Evolutionary conservation across 2,888 invertebrate genomes (phyloP).

Genomic region (Deilephila elpenor): DNA sequence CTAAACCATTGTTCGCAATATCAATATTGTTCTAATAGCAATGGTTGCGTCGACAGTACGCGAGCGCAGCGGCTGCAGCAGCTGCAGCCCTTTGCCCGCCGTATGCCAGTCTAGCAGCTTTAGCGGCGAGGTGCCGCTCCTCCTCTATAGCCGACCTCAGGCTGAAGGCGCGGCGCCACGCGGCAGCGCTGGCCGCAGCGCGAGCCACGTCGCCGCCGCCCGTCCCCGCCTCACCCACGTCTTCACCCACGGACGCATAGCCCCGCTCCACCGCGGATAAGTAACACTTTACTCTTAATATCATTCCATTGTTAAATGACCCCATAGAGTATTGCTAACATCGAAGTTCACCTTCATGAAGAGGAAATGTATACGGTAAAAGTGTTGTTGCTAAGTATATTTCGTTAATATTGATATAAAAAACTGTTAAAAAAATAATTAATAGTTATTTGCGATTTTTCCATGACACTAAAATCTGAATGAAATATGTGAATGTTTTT

Average conservation of each 20-base stretch:
- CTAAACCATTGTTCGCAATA: no score
- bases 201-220: slow-evolving; percentile 63
- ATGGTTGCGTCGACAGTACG: slow-evolving; percentile 59
- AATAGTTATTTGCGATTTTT: not conserved
- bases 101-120: slow-evolving; percentile 90
- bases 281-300: not conserved
- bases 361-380: slow-evolving; percentile 15
- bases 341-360: not conserved
- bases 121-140: slow-evolving; percentile 92
- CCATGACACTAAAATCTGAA: not conserved
- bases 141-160: slow-evolving; percentile 97
- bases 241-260: slow-evolving; percentile 69
- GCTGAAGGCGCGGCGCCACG: slow-evolving; percentile 96
- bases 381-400: slow-evolving; percentile 2
- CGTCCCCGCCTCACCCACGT: slow-evolving; percentile 51
- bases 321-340: not conserved
- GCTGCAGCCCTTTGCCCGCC: slow-evolving; percentile 88
- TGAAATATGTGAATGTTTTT: not conserved
- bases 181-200: slow-evolving; percentile 92
- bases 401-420: not conserved
- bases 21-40: no score
- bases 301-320: not conserved
- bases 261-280: slow-evolving; percentile 35
- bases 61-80: slow-evolving; percentile 75
- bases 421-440: not conserved